phyloP scores from a whole-genome alignment of 2,888 invertebrate species.

The Leptinotarsa haldemani region DNA sequence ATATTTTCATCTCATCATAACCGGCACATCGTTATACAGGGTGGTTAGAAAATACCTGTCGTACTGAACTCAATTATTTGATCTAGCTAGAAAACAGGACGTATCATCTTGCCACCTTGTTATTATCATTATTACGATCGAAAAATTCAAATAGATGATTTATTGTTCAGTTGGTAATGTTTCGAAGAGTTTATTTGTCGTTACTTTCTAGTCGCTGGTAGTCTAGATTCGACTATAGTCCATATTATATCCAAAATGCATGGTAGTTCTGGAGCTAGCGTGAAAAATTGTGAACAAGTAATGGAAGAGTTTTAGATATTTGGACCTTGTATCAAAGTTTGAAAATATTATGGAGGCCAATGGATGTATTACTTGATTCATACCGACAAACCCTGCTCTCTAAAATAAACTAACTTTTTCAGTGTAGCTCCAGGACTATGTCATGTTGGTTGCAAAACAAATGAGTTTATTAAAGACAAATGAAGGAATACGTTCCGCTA shows the following conservation, averaged over 20 bases:
- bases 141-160: constrained; percentile 20
- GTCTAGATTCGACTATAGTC: constrained; percentile 48
- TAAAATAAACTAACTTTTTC: background rate
- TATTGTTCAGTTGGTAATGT: constrained; percentile 37
- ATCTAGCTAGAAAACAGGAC: background rate
- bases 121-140: constrained; percentile 4
- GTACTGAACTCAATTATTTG: background rate
- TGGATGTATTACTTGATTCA: too few species aligned
- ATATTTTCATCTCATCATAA: constrained; percentile 32
- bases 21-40: constrained; percentile 36
- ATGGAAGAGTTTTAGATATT: background rate
- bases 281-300: background rate
- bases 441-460: constrained; percentile 8
- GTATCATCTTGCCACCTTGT: constrained; percentile 12
- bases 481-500: background rate
- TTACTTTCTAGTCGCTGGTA: constrained; percentile 53
- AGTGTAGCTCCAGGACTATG: background rate
- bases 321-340: too few species aligned
- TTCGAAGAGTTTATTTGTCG: constrained; percentile 46
- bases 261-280: background rate
- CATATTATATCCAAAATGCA: constrained; percentile 13
- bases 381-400: background rate
- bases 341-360: too few species aligned
- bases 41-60: constrained; percentile 23
- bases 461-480: background rate